Conservation (phyloP, 2,888 invertebrate species). For the Diplolepis rosae region DNA sequence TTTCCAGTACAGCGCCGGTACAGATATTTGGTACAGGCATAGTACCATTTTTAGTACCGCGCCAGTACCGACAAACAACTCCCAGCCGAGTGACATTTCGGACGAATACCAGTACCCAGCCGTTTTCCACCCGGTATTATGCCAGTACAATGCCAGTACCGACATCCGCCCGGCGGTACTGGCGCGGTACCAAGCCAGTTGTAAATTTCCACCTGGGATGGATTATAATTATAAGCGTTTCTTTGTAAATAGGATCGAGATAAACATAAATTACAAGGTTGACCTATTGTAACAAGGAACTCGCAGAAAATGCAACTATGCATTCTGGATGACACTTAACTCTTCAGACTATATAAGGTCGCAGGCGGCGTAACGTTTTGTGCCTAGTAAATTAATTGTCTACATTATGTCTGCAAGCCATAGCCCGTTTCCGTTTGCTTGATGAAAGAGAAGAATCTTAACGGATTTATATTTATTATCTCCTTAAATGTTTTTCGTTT, state of each 20-base stretch:
- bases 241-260: too few relatives aligned
- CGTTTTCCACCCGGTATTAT: too few relatives aligned
- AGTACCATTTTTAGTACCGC: too few relatives aligned
- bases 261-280: background rate
- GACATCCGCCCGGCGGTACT: too few relatives aligned
- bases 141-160: too few relatives aligned
- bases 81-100: too few relatives aligned
- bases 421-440: background rate
- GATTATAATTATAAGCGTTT: slow-evolving; percentile 1
- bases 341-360: background rate
- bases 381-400: slow-evolving; percentile 1
- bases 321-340: background rate
- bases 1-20: too few relatives aligned
- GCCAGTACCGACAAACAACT: too few relatives aligned
- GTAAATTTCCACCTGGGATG: too few relatives aligned
- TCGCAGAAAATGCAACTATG: background rate
- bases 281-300: background rate
- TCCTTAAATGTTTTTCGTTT: slow-evolving; percentile 55
- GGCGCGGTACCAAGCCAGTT: too few relatives aligned
- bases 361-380: background rate
- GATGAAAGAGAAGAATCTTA: background rate
- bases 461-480: slow-evolving; percentile 38
- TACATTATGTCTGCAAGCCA: background rate
- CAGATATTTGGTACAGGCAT: too few relatives aligned
- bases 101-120: too few relatives aligned